Evolutionary conservation across 1,140 invertebrate genomes (phyloP).

Genomic region (Saxidomus purpurata): DNA sequence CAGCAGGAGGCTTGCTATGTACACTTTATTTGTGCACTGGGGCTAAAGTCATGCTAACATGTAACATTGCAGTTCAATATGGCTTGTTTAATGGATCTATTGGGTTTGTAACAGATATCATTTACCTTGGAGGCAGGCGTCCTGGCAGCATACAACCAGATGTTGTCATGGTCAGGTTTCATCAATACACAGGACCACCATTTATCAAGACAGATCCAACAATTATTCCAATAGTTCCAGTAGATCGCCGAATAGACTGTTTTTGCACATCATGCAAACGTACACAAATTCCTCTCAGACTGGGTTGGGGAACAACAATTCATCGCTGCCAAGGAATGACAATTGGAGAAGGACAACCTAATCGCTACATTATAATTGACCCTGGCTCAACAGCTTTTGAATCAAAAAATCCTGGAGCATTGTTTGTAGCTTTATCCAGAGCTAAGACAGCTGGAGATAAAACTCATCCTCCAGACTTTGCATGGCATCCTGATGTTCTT

Average conservation of each 20-base stretch:
- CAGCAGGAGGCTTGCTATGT: conserved; percentile 18
- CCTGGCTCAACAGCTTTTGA: conserved; percentile 69
- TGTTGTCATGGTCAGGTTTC: conserved; percentile 67
- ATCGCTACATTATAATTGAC: conserved; percentile 68
- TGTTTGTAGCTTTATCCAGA: conserved; percentile 70
- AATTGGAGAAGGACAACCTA: conserved; percentile 49
- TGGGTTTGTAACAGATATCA: conserved; percentile 60
- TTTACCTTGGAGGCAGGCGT: conserved; percentile 29
- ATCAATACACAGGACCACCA: conserved; percentile 57
- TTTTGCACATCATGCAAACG: conserved; percentile 57
- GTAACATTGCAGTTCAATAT: conserved; percentile 56
- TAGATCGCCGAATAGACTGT: conserved; percentile 65
- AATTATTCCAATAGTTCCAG: conserved; percentile 58
- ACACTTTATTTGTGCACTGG: conserved; percentile 31
- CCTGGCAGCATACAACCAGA: conserved; percentile 8
- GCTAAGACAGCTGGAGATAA: conserved; percentile 68
- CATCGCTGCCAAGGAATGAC: too few relatives aligned
- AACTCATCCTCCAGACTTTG: conserved; percentile 67
- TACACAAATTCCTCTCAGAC: conserved; percentile 67
- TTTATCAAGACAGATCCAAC: conserved; percentile 46
- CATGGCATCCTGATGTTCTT: conserved; percentile 69
- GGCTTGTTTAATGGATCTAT: conserved; percentile 67
- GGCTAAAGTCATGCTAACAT: conserved; percentile 66
- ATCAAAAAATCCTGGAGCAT: conserved; percentile 68
- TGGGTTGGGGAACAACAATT: conserved; percentile 71